Base-by-base conservation (phyloP, 2,797 vertebrate genomes). In the Anguilla pacifica region DNA sequence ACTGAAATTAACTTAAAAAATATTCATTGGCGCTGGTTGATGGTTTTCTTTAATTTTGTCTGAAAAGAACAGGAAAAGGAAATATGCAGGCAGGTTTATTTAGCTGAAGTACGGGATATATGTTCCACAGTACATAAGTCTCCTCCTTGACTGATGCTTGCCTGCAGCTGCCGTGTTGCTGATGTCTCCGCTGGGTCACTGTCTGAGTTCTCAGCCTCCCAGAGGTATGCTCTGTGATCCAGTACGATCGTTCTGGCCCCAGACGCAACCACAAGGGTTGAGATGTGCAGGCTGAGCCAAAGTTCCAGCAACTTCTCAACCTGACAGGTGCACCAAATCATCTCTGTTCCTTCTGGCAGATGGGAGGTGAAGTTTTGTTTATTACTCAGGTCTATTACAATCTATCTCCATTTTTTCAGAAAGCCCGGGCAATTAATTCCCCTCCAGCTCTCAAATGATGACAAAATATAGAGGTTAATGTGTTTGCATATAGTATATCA, bases 51-150 rank as follows among this genome's bases (percentile, higher is more conserved):
- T 81, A 35, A 49, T 49, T 49, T 49, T 77, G 31, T 39, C 72
- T 39, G 19, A 43, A 19, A 86, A 91, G 89, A 92, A 87, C 28
- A 91, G 85, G 55, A 67, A 87, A n/a, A 31, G 10, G 89, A 64
- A 55, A 82, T 82, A 46, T 83, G 84, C 88, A 85, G 83, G 64
- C 85, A 53, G 64, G 90, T 87, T 90, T 91, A 89, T 87, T 86
- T 46, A 25, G 51, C 49, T 35, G 43, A 51, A 81, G 43, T 46
- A 46, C 17, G 87, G 79, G 35, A 88, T 86, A 86, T 88, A 86
- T 51, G 81, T 82, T 90, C 87, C 89, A 39, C 87, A 25, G 86
- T 81, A 81, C 81, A 86, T 89, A 89, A 88, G 88, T 89, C 79
- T 88, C 87, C 87, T 85, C 43, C n/a, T 85, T 74, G 88, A 64